phyloP scores from a whole-genome alignment of 2,888 invertebrate species.

The Rhingia rostrata region DNA sequence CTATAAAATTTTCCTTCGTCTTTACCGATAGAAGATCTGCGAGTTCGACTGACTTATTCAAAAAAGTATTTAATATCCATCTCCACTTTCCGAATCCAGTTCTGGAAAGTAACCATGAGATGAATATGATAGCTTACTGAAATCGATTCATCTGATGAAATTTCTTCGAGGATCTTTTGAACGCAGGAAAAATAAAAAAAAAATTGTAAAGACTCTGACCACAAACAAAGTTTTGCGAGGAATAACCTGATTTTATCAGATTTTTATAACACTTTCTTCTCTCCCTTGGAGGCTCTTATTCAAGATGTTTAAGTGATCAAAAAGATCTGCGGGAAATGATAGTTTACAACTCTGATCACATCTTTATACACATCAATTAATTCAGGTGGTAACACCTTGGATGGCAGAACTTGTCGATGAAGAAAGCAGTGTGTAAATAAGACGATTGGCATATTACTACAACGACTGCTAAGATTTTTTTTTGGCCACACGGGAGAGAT shows the following conservation, averaged over 20 bases:
- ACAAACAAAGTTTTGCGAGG: slow-evolving; percentile 22
- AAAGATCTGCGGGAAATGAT: slow-evolving; percentile 14
- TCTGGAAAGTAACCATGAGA: too few relatives aligned
- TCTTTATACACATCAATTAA: slow-evolving; percentile 29
- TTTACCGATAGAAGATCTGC: neutral
- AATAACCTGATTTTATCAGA: slow-evolving; percentile 11
- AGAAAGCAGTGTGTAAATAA: slow-evolving; percentile 27
- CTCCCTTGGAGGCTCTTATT: slow-evolving; percentile 6
- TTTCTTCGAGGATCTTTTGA: too few relatives aligned
- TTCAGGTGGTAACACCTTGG: slow-evolving; percentile 18
- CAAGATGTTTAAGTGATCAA: slow-evolving; percentile 13
- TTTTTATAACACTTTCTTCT: slow-evolving; percentile 4
- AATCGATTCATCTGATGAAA: too few relatives aligned
- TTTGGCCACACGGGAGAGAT: too few relatives aligned
- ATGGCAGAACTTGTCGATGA: slow-evolving; percentile 22
- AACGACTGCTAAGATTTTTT: too few relatives aligned
- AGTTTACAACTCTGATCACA: slow-evolving; percentile 36
- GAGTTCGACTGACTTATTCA: too few relatives aligned
- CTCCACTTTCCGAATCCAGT: too few relatives aligned
- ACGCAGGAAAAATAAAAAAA: too few relatives aligned
- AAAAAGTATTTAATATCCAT: too few relatives aligned
- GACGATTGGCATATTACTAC: slow-evolving; percentile 22
- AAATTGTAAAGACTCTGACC: slow-evolving; percentile 5
- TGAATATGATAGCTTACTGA: too few relatives aligned
- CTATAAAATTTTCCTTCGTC: neutral